phyloP scores from a whole-genome alignment of 1,140 invertebrate species.

The Lerema accius region DNA sequence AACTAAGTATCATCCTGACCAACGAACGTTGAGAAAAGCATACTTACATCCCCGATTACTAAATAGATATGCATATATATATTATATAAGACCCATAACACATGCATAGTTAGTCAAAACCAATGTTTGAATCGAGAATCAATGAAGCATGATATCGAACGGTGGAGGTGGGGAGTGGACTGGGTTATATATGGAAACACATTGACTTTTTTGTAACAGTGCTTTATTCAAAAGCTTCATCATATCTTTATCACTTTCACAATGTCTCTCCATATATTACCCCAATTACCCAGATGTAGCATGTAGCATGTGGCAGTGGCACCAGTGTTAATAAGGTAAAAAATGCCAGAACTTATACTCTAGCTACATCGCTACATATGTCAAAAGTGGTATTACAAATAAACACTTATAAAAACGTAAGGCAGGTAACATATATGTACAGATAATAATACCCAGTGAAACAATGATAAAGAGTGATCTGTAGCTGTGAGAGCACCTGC shows the following conservation, averaged over 20 bases:
- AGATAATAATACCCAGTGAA: slow-evolving; percentile 77
- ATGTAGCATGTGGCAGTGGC: slow-evolving; percentile 81
- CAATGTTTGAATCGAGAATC: slow-evolving; percentile 14
- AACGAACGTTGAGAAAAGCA: background rate
- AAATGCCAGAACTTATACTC: slow-evolving; percentile 77
- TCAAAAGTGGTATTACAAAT: slow-evolving; percentile 84
- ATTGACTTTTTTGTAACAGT: slow-evolving; percentile 85
- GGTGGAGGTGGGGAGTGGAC: slow-evolving; percentile 53
- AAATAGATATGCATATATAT: slow-evolving; percentile 3
- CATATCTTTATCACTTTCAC: slow-evolving; percentile 83
- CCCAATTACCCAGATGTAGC: slow-evolving; percentile 84
- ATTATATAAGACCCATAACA: slow-evolving; percentile 16
- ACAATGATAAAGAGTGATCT: slow-evolving; percentile 79
- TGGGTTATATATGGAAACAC: slow-evolving; percentile 84
- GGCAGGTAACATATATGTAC: slow-evolving; percentile 80
- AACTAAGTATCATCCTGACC: background rate
- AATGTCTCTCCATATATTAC: slow-evolving; percentile 86
- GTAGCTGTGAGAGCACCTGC: slow-evolving; percentile 62
- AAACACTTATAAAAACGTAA: slow-evolving; percentile 81
- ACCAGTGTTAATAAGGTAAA: slow-evolving; percentile 66
- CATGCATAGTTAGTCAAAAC: slow-evolving; percentile 41
- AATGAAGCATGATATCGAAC: slow-evolving; percentile 24
- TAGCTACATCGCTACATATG: slow-evolving; percentile 82
- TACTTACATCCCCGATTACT: slow-evolving; percentile 3
- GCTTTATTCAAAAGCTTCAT: slow-evolving; percentile 85